Evolutionary conservation across 2,113 vertebrate species (phyloP), one percentile per base, ranked within the genome.

Genomic region (Osmerus mordax): DNA sequence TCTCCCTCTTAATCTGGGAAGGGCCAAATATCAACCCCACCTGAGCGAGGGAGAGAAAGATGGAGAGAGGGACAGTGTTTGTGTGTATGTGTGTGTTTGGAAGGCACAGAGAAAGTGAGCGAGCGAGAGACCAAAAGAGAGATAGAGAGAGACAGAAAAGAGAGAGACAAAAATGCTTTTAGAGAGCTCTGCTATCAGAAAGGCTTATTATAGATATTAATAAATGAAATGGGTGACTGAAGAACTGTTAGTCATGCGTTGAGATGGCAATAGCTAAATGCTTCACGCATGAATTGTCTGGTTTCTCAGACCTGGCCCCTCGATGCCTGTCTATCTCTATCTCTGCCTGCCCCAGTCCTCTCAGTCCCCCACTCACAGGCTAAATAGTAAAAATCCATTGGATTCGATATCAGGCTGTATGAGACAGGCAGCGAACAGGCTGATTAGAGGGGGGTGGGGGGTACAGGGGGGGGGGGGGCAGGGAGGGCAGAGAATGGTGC

Each of bases 371-470:
- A 47, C 64, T 65, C 71, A 14, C 15, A 63, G 21, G 23, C 65
- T 83, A 77, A 83, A 87, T 82, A 79, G 72, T 78, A 72, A 73
- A 85, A 87, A 85, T 87, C 81, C 85, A 87, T 85, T 83, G 83
- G 85, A 85, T 83, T 87, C 83, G 78, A 87, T 87, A 82, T 83
- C 81, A 83, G 80, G 78, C 73, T 76, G 75, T 83, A 78, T 79
- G 77, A 81, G 81, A 82, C 81, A 76, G 86, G 75, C 69, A 74
- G 80, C 80, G 79, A 84, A 87, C 75, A 76, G 76, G 72, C 74
- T 87, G 84, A 86, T 89, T 60, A 67, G 64, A 72, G 78, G 72
- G 69, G 78, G 83, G 72, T 74, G 79, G 74, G 8, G 41, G 41
- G 41, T 9, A 47, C 41, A 12, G 41, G 9, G 41, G 6, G 36